Conservation (phyloP, 2,113 vertebrate genomes). For the Varanus komodoensis region DNA sequence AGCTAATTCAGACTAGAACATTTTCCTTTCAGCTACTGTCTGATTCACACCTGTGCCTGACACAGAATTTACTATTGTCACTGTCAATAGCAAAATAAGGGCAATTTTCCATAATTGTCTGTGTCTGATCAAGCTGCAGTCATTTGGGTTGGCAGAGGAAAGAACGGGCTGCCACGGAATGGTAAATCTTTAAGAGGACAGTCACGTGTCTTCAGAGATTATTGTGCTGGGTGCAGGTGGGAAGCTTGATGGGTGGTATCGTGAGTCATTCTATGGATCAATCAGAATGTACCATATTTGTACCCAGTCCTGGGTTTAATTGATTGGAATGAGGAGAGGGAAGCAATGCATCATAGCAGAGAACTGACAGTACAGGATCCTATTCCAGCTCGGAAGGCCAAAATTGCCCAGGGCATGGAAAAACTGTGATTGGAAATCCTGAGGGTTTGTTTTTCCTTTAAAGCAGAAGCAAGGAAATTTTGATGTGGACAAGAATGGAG, state of each 20-base stretch:
- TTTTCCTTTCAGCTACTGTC: conserved; percentile 6
- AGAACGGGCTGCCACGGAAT: background rate
- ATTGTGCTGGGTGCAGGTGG: background rate
- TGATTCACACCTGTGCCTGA: conserved; percentile 27
- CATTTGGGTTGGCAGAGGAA: background rate
- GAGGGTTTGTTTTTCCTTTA: background rate
- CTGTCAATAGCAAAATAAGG: background rate
- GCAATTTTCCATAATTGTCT: conserved; percentile 7
- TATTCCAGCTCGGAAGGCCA: background rate
- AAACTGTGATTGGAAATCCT: background rate
- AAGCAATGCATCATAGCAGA: background rate
- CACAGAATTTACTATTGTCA: conserved; percentile 8
- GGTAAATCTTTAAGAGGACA: background rate
- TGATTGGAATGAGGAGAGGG: background rate
- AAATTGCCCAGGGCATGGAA: background rate
- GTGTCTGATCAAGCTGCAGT: background rate
- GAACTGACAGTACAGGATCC: background rate
- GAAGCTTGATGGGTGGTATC: background rate
- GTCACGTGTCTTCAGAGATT: background rate
- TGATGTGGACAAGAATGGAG: background rate
- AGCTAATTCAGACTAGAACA: conserved; percentile 16
- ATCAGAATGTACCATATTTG: background rate
- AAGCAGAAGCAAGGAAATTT: background rate
- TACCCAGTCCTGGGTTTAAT: background rate
- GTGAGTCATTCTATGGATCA: conserved; percentile 1